Percentiles rank a stretch among this genome's conserved stretches.
phyloP scores from a whole-genome alignment of 2,797 vertebrate genomes.

The Falco rusticolus region DNA sequence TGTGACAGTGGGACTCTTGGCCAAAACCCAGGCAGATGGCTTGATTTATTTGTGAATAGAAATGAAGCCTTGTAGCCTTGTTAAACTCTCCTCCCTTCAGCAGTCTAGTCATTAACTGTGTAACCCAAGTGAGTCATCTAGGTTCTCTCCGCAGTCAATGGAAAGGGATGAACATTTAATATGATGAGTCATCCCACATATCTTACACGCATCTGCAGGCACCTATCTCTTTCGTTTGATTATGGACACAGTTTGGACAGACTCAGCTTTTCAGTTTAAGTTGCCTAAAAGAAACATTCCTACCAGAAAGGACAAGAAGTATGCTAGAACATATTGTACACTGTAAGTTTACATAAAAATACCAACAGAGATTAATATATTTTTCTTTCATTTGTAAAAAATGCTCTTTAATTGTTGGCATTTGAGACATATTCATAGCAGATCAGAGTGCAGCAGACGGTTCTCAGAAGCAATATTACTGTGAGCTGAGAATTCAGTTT shows the following conservation, averaged over 20 bases:
- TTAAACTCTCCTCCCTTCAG: not conserved
- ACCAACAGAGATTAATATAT: not conserved
- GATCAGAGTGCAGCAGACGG: not conserved
- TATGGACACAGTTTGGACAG: not conserved
- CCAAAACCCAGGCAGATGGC: not conserved
- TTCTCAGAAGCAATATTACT: not conserved
- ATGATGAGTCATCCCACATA: not conserved
- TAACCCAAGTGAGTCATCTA: constrained; percentile 35
- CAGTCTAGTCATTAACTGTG: not conserved
- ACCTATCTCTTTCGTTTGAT: not conserved
- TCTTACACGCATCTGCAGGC: constrained; percentile 5
- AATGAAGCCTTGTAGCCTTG: not conserved
- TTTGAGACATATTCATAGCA: not conserved
- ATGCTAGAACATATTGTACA: not conserved
- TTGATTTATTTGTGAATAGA: not conserved
- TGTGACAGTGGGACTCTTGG: not conserved
- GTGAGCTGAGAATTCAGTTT: not conserved
- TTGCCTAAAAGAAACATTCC: not conserved
- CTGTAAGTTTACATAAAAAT: not conserved
- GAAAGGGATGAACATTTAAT: not conserved
- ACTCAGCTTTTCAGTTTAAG: not conserved
- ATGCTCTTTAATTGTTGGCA: not conserved
- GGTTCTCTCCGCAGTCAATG: not conserved
- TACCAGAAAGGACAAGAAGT: not conserved
- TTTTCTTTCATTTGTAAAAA: not conserved